phyloP scores from a whole-genome alignment of 2,797 vertebrate species.

The Sebastes alutus region DNA sequence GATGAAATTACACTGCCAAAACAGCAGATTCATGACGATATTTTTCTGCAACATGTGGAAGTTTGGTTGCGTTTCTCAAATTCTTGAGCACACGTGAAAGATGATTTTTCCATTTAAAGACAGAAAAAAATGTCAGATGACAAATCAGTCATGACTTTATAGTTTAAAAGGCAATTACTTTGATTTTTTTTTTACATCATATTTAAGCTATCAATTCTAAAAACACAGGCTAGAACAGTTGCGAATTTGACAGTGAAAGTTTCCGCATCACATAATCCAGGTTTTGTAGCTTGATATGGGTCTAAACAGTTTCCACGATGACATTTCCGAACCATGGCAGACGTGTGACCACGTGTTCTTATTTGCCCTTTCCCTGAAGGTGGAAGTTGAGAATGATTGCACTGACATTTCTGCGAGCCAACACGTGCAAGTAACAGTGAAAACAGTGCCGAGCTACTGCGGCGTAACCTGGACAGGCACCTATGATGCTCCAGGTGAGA shows the following conservation, averaged over 20 bases:
- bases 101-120: not conserved
- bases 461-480: constrained; percentile 73
- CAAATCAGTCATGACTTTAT: not conserved
- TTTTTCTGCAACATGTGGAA: not conserved
- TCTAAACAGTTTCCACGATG: not conserved
- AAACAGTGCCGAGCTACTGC: constrained; percentile 88
- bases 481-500: constrained; percentile 86
- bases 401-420: constrained; percentile 81
- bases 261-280: not conserved
- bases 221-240: not conserved
- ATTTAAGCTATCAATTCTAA: not conserved
- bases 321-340: not conserved
- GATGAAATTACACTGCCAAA: not conserved
- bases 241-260: not conserved
- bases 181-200: not conserved
- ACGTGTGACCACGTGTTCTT: not conserved
- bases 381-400: constrained; percentile 86
- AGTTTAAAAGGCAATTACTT: not conserved
- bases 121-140: not conserved
- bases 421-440: constrained; percentile 82
- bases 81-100: not conserved
- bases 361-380: constrained; percentile 66
- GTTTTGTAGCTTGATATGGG: not conserved
- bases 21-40: not conserved
- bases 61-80: not conserved